A percentile compares a stretch with the other conserved stretches of the same genome.
Evolutionary conservation across 2,888 invertebrate species (phyloP).

Genomic region (Cistogaster globosa): DNA sequence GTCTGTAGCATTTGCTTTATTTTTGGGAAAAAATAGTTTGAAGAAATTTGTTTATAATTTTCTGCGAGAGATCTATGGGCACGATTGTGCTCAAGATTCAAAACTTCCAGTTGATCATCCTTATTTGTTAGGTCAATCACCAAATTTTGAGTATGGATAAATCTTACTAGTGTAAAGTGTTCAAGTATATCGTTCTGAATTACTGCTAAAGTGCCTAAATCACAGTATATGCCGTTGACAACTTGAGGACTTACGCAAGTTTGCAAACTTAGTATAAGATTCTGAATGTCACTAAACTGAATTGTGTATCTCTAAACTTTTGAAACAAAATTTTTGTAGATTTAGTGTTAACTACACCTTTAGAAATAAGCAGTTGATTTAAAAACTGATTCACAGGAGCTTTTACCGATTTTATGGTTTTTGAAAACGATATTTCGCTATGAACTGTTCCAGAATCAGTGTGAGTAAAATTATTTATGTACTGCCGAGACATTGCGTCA

Average conservation of each 20-base stretch:
- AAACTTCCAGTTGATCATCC: too few species aligned
- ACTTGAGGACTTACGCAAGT: neutral
- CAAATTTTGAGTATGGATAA: constrained; percentile 10
- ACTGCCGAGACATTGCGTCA: constrained; percentile 15
- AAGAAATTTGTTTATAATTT: constrained; percentile 39
- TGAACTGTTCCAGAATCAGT: constrained; percentile 13
- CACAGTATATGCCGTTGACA: constrained; percentile 7
- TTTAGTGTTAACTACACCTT: neutral
- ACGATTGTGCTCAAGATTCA: neutral
- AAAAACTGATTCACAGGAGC: constrained; percentile 19
- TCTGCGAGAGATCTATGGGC: constrained; percentile 16
- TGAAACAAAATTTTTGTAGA: neutral
- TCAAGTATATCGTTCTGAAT: constrained; percentile 17
- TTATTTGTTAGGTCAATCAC: too few species aligned
- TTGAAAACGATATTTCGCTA: constrained; percentile 21
- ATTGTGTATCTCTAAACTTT: neutral
- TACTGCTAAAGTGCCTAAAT: too few species aligned
- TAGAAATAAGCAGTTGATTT: constrained; percentile 17
- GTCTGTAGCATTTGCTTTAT: constrained; percentile 38
- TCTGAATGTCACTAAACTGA: neutral
- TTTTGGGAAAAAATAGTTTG: constrained; percentile 51
- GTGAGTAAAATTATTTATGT: constrained; percentile 1
- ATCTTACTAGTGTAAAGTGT: constrained; percentile 12
- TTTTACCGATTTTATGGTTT: constrained; percentile 20
- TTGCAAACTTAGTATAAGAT: constrained; percentile 1